Conservation (phyloP, 2,113 vertebrate genomes). For the Trogon surrucura region DNA sequence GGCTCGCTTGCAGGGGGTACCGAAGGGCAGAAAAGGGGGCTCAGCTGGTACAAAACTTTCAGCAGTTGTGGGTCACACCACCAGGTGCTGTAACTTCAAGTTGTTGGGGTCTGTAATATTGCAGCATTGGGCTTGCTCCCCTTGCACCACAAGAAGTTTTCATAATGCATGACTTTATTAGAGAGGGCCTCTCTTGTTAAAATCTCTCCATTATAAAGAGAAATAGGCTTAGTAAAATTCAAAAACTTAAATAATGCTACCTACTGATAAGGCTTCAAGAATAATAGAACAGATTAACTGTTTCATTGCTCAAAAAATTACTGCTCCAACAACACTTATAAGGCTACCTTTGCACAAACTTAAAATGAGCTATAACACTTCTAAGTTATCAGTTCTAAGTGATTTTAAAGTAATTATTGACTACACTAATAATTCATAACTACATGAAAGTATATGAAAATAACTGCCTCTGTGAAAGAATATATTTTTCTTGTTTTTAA, state of each 20-base stretch:
- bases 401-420: slow-evolving; percentile 57
- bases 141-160: background rate
- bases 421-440: slow-evolving; percentile 37
- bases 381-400: slow-evolving; percentile 23
- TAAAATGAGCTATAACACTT: slow-evolving; percentile 21
- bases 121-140: background rate
- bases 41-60: background rate
- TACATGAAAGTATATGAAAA: slow-evolving; percentile 52
- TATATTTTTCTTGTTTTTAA: slow-evolving; percentile 43
- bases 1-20: background rate
- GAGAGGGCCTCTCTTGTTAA: background rate
- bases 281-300: background rate
- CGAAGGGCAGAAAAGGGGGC: background rate
- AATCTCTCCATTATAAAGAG: background rate
- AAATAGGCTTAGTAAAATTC: background rate
- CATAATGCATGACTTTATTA: background rate
- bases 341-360: background rate
- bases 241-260: background rate
- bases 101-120: background rate
- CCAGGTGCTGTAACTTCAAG: background rate
- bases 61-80: background rate
- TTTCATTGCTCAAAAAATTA: slow-evolving; percentile 10
- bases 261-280: background rate
- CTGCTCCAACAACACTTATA: background rate
- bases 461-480: slow-evolving; percentile 30